Conservation (phyloP, 2,113 vertebrate genomes). For the Tyrannus savana region DNA sequence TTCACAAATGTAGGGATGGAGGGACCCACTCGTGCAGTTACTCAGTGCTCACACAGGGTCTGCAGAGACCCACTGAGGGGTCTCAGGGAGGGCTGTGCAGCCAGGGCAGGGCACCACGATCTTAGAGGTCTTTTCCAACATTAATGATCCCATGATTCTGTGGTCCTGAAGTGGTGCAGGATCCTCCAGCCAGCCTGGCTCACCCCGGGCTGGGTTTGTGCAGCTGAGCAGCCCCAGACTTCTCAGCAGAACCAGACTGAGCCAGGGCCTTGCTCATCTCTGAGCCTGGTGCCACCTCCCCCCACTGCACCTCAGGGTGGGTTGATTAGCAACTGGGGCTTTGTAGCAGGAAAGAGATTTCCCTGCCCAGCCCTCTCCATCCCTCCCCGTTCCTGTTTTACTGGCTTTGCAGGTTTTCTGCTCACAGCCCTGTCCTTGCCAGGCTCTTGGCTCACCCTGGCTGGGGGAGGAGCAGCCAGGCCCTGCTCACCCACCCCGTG, state of each 20-base stretch:
- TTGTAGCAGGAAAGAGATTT: background rate
- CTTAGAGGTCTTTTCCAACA: background rate
- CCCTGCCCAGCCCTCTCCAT: background rate
- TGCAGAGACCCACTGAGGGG: background rate
- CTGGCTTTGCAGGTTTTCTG: constrained; percentile 28
- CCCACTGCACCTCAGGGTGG: background rate
- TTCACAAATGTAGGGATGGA: background rate
- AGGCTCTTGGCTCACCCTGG: background rate
- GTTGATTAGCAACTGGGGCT: background rate
- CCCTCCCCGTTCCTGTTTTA: background rate
- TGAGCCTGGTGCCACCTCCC: background rate
- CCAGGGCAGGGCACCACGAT: background rate
- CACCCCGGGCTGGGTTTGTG: background rate
- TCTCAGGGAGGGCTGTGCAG: background rate
- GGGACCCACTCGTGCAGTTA: background rate
- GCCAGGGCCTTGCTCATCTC: accelerated
- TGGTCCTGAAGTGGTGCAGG: background rate
- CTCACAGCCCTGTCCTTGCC: background rate
- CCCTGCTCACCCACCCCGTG: background rate
- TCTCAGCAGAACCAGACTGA: background rate
- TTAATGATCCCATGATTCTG: background rate
- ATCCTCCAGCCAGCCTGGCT: background rate
- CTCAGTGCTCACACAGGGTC: accelerated
- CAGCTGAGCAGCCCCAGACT: background rate
- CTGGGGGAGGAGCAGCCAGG: background rate